These are phyloP conservation scores for Caenorhabditis doughertyi DNA, from an alignment of 2,888 invertebrate genomes.

Conservation along the genomic window DNA sequence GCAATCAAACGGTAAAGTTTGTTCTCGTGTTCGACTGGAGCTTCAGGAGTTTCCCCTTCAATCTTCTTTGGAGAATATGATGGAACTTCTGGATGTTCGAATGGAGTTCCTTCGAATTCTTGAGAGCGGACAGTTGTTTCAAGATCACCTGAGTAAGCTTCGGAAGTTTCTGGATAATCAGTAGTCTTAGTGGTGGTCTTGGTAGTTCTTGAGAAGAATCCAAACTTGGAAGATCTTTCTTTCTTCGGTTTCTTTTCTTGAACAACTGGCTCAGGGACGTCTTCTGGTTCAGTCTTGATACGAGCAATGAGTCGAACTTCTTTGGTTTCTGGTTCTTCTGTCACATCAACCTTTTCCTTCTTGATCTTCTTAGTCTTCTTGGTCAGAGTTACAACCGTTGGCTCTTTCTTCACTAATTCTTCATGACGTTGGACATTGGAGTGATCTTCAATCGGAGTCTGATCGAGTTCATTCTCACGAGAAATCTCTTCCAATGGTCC, in stretches of 20 bases:
- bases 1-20: conserved; percentile 35
- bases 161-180: conserved; percentile 50
- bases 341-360: conserved; percentile 28
- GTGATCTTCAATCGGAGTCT: conserved; percentile 48
- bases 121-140: conserved; percentile 27
- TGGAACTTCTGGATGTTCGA: conserved; percentile 48
- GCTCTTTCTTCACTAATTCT: conserved; percentile 23
- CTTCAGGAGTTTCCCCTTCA: neutral
- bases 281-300: conserved; percentile 34
- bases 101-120: conserved; percentile 44
- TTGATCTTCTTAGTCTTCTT: conserved; percentile 43
- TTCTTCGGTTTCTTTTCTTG: conserved; percentile 32
- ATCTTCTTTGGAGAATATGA: conserved; percentile 24
- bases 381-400: too few species aligned
- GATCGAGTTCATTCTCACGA: conserved; percentile 47
- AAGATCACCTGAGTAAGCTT: conserved; percentile 56
- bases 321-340: conserved; percentile 45
- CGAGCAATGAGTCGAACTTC: conserved; percentile 52
- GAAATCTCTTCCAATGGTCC: conserved; percentile 56
- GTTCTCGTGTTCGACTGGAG: conserved; percentile 13
- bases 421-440: conserved; percentile 14
- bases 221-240: conserved; percentile 18
- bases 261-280: neutral
- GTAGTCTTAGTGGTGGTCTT: conserved; percentile 16
- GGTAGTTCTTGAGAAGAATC: conserved; percentile 10